Evolutionary conservation across 2,797 vertebrate genomes (phyloP), one percentile per base, ranked within the genome.

Genomic region (Delichon dasypus): DNA sequence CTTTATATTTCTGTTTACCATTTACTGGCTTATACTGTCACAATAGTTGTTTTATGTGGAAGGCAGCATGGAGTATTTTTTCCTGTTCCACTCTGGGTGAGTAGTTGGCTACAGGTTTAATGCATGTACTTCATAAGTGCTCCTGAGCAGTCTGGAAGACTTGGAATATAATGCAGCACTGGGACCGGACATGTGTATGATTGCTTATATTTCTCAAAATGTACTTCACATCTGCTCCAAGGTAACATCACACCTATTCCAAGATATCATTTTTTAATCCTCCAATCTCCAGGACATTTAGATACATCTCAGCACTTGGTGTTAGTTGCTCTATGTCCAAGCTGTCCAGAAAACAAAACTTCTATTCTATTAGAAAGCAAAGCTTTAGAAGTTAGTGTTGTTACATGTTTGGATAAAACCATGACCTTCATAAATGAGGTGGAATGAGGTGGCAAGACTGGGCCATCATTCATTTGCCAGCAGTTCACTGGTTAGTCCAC

Each of bases 1-100:
- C 36, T 93, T 85, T 92, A 58, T 81, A 85, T 78, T 90, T 89
- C 84, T 93, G 68, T 93, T 90, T 77, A 86, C 82, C 57, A 50
- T 88, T 95, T 88, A 70, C 34, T 66, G 71, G 51, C 66, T 88
- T 91, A 70, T 61, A 73, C 27, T 75, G 76, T 70, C 73, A 81
- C 27, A 50, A 48, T 9, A 76, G 34, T 32, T 94, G 44, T 78
- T 97, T 91, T 78, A 89, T 81, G 40, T 67, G 62, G 26, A 85
- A 75, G 8, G 7, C 8, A 88, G n/a, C 11, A 27, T 22, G 19
- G 23, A 89, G 15, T 53, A 34, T n/a, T 91, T 86, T 89, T 68
- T 89, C 16, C 44, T 85, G 21, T 64, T 90, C 34, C 25, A 48
- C 27, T 80, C 11, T 1, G 0, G 32, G 22, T 64, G 36, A 16